Percentiles rank a stretch among this genome's conserved stretches.
These are phyloP conservation scores for Columbina picui DNA, from an alignment of 2,113 vertebrate species.

Conservation along the genomic window DNA sequence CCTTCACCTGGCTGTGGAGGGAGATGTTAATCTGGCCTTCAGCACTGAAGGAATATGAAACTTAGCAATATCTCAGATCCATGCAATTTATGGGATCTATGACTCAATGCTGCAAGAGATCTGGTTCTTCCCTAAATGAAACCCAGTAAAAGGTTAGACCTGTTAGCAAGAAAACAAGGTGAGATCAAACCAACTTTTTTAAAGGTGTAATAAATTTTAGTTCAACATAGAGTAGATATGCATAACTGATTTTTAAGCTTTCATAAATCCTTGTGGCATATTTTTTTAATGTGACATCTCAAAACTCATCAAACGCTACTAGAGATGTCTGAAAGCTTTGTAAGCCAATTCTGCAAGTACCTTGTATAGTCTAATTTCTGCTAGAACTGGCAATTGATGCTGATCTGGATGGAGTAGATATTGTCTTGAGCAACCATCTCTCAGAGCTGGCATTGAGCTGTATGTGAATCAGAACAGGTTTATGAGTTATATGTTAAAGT, in stretches of 20 bases:
- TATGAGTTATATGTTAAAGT: background rate
- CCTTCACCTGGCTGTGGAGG: background rate
- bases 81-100: background rate
- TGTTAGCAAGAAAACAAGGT: background rate
- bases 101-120: background rate
- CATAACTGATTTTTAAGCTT: background rate
- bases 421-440: background rate
- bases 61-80: background rate
- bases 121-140: background rate
- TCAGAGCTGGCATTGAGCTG: background rate
- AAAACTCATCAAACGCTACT: background rate
- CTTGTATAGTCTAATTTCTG: background rate
- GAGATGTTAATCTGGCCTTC: background rate
- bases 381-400: background rate
- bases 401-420: background rate
- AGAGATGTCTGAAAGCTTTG: background rate
- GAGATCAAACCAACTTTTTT: rapidly evolving
- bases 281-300: background rate
- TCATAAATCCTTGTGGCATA: background rate
- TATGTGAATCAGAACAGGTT: background rate
- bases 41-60: background rate
- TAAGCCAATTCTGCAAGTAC: background rate
- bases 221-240: background rate
- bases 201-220: background rate
- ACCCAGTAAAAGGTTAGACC: background rate